Percentiles rank a stretch among this genome's conserved stretches.
These are phyloP conservation scores for Lobophora halterata DNA, from an alignment of 2,888 invertebrate genomes.

Conservation along the genomic window DNA sequence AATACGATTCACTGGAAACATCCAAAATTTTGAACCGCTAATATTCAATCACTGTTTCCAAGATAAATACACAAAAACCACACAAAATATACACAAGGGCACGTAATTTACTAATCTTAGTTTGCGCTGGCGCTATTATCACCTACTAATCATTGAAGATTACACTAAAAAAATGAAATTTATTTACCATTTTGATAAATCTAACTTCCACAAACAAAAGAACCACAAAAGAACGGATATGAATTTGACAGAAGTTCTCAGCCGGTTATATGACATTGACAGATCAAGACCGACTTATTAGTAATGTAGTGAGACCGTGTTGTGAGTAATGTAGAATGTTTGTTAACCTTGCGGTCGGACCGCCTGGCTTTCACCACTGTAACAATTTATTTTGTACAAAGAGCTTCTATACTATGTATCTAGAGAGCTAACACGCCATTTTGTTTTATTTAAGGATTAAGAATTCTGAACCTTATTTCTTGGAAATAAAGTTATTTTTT, in stretches of 20 bases:
- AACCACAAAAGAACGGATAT: constrained; percentile 21
- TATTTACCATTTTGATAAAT: constrained; percentile 66
- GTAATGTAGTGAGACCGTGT: too few relatives aligned
- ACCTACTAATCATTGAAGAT: constrained; percentile 39
- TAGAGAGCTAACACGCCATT: too few relatives aligned
- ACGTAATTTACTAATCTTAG: constrained; percentile 27
- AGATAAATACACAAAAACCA: constrained; percentile 35
- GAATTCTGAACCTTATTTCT: too few relatives aligned
- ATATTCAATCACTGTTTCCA: constrained; percentile 33
- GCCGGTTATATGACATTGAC: constrained; percentile 30
- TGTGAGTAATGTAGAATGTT: too few relatives aligned
- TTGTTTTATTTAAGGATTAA: too few relatives aligned
- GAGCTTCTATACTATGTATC: too few relatives aligned
- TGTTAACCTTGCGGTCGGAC: too few relatives aligned
- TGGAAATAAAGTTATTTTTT: too few relatives aligned
- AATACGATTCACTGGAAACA: constrained; percentile 9
- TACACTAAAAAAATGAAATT: constrained; percentile 49
- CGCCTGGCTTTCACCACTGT: too few relatives aligned
- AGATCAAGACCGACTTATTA: too few relatives aligned
- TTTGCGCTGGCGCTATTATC: constrained; percentile 2
- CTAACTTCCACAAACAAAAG: constrained; percentile 41
- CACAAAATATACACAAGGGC: constrained; percentile 44
- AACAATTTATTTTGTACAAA: too few relatives aligned
- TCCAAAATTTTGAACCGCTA: constrained; percentile 30
- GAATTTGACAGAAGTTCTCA: constrained; percentile 5